These are phyloP conservation scores for Lordiphosa fenestrarum DNA, from an alignment of 2,888 invertebrate genomes.

Conservation along the genomic window DNA sequence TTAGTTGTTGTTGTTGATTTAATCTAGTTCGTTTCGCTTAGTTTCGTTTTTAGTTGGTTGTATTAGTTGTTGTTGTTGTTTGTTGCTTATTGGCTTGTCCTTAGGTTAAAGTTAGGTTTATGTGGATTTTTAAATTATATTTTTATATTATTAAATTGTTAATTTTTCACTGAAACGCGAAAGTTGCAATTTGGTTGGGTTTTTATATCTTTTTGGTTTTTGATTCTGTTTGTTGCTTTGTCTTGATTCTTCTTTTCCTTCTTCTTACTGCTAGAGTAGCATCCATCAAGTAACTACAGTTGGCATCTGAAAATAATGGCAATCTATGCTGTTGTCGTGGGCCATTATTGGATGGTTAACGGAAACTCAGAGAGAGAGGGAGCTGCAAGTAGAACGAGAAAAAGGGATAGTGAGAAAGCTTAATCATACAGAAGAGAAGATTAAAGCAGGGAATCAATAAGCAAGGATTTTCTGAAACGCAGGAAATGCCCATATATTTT, in stretches of 20 bases:
- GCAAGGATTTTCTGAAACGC: too few relatives aligned
- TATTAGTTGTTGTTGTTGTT: slow-evolving; percentile 35
- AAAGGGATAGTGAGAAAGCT: too few relatives aligned
- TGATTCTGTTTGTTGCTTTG: slow-evolving; percentile 26
- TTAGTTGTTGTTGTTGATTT: slow-evolving; percentile 28
- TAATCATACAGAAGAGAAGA: too few relatives aligned
- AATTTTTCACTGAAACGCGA: slow-evolving; percentile 75
- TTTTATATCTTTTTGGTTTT: slow-evolving; percentile 7
- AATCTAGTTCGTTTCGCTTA: slow-evolving; percentile 57
- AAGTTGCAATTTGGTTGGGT: slow-evolving; percentile 43
- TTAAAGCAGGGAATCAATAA: too few relatives aligned
- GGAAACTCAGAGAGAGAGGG: slow-evolving; percentile 20
- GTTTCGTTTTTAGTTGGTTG: slow-evolving; percentile 54
- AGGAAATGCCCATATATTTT: too few relatives aligned
- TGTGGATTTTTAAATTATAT: slow-evolving; percentile 12
- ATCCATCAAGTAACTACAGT: slow-evolving; percentile 46
- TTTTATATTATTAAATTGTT: slow-evolving; percentile 31
- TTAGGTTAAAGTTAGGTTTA: slow-evolving; percentile 25
- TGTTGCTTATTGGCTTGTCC: slow-evolving; percentile 33
- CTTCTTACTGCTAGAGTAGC: slow-evolving; percentile 12
- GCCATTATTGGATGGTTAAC: slow-evolving; percentile 60
- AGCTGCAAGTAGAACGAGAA: slow-evolving; percentile 22
- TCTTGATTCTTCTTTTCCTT: slow-evolving; percentile 19
- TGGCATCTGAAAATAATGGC: slow-evolving; percentile 34
- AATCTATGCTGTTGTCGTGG: slow-evolving; percentile 66